Percentiles rank a stretch among this genome's conserved stretches.
These are phyloP conservation scores for Cancer borealis DNA, from an alignment of 2,888 invertebrate genomes.

Conservation along the genomic window DNA sequence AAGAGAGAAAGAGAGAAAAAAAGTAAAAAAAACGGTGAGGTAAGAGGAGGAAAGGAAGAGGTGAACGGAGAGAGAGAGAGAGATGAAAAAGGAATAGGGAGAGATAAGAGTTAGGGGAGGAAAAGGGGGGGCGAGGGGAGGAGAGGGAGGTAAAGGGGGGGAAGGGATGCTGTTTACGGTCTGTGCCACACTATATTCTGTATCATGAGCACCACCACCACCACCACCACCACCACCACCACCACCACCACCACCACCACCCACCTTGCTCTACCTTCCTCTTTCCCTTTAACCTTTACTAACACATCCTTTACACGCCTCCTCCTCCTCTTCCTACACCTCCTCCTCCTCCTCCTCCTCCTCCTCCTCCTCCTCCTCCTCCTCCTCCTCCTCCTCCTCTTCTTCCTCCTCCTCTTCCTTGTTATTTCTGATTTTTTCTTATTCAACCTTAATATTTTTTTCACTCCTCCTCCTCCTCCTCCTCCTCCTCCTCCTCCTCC, in stretches of 20 bases:
- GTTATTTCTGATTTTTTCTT: too few species aligned
- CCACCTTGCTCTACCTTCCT: background rate
- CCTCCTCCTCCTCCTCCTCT: background rate
- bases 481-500: constrained; percentile 50
- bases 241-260: background rate
- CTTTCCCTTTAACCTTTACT: background rate
- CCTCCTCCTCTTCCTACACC: background rate
- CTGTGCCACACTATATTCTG: too few species aligned
- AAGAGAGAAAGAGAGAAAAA: too few species aligned
- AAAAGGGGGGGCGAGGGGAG: too few species aligned
- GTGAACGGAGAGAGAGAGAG: too few species aligned
- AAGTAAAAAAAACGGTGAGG: too few species aligned
- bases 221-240: background rate
- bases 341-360: constrained; percentile 48
- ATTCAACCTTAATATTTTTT: too few species aligned
- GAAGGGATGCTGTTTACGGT: too few species aligned
- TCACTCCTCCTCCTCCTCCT: background rate
- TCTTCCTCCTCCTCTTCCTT: constrained; percentile 25
- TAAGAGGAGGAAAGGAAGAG: too few species aligned
- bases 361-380: background rate
- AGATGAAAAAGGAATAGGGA: too few species aligned
- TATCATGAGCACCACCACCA: background rate
- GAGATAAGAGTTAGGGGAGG: too few species aligned
- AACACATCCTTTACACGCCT: background rate
- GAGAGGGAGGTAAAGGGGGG: too few species aligned